Percentiles rank a stretch among this genome's conserved stretches.
phyloP scores from a whole-genome alignment of 2,113 vertebrate genomes.

The Xenopus borealis region DNA sequence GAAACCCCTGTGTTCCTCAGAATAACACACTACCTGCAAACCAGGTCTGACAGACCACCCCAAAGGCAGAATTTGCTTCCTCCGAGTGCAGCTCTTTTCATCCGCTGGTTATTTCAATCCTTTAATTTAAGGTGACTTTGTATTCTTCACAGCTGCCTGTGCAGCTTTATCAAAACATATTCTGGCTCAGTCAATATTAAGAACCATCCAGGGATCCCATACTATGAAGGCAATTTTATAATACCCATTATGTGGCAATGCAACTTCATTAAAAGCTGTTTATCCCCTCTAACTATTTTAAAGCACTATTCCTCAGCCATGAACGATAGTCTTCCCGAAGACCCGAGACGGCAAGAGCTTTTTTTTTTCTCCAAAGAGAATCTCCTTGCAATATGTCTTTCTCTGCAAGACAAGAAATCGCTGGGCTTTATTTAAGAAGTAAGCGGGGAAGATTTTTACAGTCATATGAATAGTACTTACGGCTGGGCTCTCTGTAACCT shows the following conservation, averaged over 20 bases:
- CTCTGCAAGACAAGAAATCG: conserved; percentile 15
- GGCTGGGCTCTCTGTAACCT: conserved; percentile 19
- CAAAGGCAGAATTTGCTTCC: conserved; percentile 64
- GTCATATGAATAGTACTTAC: conserved; percentile 33
- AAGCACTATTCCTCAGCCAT: conserved; percentile 69
- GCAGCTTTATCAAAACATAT: conserved; percentile 64
- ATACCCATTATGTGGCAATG: conserved; percentile 78
- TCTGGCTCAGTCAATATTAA: conserved; percentile 74
- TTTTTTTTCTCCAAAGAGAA: conserved; percentile 15
- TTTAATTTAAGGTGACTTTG: conserved; percentile 76
- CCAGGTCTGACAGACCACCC: conserved; percentile 72
- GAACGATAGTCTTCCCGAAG: conserved; percentile 58
- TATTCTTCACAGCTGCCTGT: conserved; percentile 64
- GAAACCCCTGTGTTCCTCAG: conserved; percentile 71
- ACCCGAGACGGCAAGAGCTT: conserved; percentile 44
- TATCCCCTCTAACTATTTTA: conserved; percentile 78
- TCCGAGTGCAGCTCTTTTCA: conserved; percentile 57
- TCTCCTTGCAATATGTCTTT: conserved; percentile 34
- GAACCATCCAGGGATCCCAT: conserved; percentile 75
- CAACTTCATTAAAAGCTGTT: conserved; percentile 85
- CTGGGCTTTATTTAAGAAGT: conserved; percentile 38
- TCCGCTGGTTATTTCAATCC: conserved; percentile 67
- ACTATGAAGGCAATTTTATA: conserved; percentile 78
- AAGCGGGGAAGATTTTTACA: conserved; percentile 32
- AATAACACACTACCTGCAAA: conserved; percentile 60